Evolutionary conservation across 2,113 vertebrate genomes (phyloP), one percentile per base, ranked within the genome.

Genomic region (Clarias batrachus): DNA sequence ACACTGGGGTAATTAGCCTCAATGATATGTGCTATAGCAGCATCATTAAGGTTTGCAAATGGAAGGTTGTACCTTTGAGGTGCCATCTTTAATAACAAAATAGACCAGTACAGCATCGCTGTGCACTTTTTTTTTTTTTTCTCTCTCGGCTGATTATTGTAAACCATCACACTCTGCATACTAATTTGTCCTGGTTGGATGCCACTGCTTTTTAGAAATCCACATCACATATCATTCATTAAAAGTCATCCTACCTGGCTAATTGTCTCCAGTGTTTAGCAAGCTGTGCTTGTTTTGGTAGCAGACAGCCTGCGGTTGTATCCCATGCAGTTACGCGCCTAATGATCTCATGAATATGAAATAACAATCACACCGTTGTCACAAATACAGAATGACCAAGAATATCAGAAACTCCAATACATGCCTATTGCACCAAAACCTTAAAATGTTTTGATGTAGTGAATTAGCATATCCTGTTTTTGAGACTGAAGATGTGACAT

Each of bases 331-430:
- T 70, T 37, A 59, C n/a, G 68, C 27, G 27, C 63, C 65, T 70
- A 81, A 66, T 60, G 77, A 86, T 82, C 81, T 76, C 66, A 85
- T 89, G 89, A 90, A 86, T 86, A 86, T 86, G 65, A 70, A 80
- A 86, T 81, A 56, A 78, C 63, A 85, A 48, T 76, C 57, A 17
- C 30, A 79, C 63, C 70, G 48, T 80, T 7, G 52, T 48, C 6
- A 4, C 48, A 79, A 56, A 79, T 37, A 37, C 19, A 41, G 16
- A 81, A 62, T n/a, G 25, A 77, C 76, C 14, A 62, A 48, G 57
- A 73, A 21, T 30, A 57, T 17, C n/a, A 57, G 21, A 83, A 73
- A 84, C 48, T 68, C 52, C 71, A 84, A 65, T 79, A 23, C 3
- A 9, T 54, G 41, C 56, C 5, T 85, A 3, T 48, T 76, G 25